A percentile compares a stretch with the other conserved stretches of the same genome.
phyloP scores from a whole-genome alignment of 2,888 invertebrate genomes.

The Hylaea fasciaria region DNA sequence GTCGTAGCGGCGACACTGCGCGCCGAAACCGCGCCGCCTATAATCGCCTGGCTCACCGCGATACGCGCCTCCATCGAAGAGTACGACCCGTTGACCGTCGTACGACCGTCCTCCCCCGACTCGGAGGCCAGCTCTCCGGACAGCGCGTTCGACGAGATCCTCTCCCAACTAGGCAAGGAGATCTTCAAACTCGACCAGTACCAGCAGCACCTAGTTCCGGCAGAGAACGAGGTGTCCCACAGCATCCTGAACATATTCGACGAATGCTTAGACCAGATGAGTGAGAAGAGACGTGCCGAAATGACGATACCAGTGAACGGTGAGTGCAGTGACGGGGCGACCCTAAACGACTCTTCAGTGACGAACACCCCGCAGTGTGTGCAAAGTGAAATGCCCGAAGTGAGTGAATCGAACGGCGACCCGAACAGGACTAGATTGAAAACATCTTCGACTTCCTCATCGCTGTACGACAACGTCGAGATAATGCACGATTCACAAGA shows the following conservation, averaged over 20 bases:
- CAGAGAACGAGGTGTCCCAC: conserved; percentile 66
- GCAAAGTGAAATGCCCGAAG: conserved; percentile 45
- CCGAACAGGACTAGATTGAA: conserved; percentile 57
- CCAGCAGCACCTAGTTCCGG: conserved; percentile 66
- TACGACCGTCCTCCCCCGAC: conserved; percentile 57
- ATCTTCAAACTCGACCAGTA: conserved; percentile 79
- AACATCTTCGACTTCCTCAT: conserved; percentile 57
- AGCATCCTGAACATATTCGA: conserved; percentile 81
- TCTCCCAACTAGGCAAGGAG: conserved; percentile 78
- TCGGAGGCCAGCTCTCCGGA: conserved; percentile 56
- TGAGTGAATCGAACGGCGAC: conserved; percentile 42
- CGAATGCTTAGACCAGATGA: conserved; percentile 75
- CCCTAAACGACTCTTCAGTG: conserved; percentile 63
- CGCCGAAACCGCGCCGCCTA: conserved; percentile 66
- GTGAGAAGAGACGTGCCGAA: conserved; percentile 45
- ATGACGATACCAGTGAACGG: conserved; percentile 36
- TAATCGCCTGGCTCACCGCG: conserved; percentile 75
- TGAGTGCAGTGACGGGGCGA: conserved; percentile 65
- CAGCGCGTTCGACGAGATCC: conserved; percentile 78
- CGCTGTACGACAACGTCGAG: conserved; percentile 59
- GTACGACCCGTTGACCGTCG: conserved; percentile 72
- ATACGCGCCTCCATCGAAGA: conserved; percentile 74
- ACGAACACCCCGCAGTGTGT: conserved; percentile 66
- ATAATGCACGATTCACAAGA: conserved; percentile 46
- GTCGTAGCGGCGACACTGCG: conserved; percentile 77